Evolutionary conservation across 2,797 vertebrate species (phyloP), one percentile per base, ranked within the genome.

Genomic region (Galagoides demidoff): DNA sequence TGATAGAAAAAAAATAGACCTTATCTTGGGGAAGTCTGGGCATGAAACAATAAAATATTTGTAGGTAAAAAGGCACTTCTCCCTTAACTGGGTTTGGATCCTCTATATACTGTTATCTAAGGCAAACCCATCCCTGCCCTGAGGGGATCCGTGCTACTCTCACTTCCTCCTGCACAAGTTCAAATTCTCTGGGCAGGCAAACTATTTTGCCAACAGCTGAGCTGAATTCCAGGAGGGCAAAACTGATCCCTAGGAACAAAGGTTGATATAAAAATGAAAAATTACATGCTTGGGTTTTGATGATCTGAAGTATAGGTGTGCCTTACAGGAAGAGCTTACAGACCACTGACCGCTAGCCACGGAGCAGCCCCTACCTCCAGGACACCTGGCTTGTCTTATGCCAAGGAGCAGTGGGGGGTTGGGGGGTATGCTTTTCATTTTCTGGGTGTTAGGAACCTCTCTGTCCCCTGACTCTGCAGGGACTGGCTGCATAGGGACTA

Each of bases 261-360:
- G 25, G 34, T 93, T 89, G 34, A 70, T 63, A 61, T 52, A 57
- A 89, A 96, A 92, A 83, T 52, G 63, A 43, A 92, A 92, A 86
- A 63, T 17, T 16, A 37, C 0, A 2, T 13, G 17, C 59, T 87
- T 31, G 78, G 16, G 39, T 85, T 91, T 39, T 59, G 55, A 16
- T 79, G 59, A 61, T 17, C 43, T 23, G 74, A 82, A 49, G 52
- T 64, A 4, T 71, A 55, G 57, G 55, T n/a, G 68, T 57, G 19
- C 25, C 43, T 37, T 71, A 59, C 2, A 13, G 10, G 39, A 39
- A 49, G 23, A 63, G 43, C 29, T 79, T 74, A 16, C 0, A 45
- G 59, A 43, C 70, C 73, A 17, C n/a, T 52, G 68, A 29, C 45
- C 14, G 8, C 7, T 3, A 61, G 59, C 34, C 12, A 1, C 0